Percentiles rank a stretch among this genome's conserved stretches.
Conservation (phyloP, 2,797 vertebrate genomes). For the Malurus splendens region DNA sequence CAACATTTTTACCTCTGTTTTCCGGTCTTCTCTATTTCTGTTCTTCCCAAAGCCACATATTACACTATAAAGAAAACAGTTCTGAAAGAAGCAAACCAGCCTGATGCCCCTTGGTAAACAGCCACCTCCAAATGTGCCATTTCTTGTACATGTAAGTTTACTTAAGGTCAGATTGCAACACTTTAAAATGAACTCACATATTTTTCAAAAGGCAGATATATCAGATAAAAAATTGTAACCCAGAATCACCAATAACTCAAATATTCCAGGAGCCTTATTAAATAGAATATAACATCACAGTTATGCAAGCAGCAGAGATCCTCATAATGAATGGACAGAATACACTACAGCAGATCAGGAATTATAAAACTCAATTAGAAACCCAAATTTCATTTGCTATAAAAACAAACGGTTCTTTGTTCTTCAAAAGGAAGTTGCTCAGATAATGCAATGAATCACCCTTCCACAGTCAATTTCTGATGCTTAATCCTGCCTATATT, state of each 20-base stretch:
- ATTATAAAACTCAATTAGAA: slow-evolving; percentile 44
- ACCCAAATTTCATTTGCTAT: slow-evolving; percentile 29
- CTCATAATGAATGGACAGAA: slow-evolving; percentile 29
- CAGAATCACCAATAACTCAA: neutral
- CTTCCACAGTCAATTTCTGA: neutral
- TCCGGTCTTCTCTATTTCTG: neutral
- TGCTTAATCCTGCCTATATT: neutral
- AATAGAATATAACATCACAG: neutral
- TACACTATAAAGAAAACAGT: neutral
- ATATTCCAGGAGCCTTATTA: neutral
- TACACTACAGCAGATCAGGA: neutral
- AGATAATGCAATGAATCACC: neutral
- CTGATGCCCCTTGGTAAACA: neutral
- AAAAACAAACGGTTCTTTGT: slow-evolving; percentile 18
- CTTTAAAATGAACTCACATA: neutral
- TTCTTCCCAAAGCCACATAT: neutral
- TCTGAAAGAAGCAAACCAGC: neutral
- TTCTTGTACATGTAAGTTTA: neutral
- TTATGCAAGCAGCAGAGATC: slow-evolving; percentile 5
- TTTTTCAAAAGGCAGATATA: neutral
- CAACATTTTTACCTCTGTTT: neutral
- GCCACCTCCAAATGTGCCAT: neutral
- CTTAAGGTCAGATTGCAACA: neutral
- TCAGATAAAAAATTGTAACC: neutral
- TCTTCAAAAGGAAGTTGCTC: slow-evolving; percentile 19